Conservation (phyloP, 2,113 vertebrate genomes). For the Capra hircus region DNA sequence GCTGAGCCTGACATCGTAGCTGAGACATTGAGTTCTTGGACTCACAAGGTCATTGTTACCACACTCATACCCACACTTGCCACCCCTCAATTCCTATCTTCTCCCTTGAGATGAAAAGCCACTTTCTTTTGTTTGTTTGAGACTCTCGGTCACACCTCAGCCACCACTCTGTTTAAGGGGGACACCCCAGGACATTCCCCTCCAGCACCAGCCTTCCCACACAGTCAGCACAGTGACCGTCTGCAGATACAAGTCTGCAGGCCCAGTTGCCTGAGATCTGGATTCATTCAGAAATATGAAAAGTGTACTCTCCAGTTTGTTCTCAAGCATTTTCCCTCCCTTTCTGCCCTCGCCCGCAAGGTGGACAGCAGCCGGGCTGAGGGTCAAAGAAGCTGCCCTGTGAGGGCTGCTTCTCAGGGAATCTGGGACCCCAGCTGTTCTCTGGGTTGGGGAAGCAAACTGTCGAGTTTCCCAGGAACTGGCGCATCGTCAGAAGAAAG, state of each 20-base stretch:
- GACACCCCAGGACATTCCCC: background rate
- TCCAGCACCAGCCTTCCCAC: too few species aligned
- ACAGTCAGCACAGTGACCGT: rapidly evolving
- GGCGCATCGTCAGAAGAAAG: background rate
- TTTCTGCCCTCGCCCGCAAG: rapidly evolving
- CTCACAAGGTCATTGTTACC: rapidly evolving
- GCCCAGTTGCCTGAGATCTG: background rate
- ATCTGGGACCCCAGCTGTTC: background rate
- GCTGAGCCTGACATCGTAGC: background rate
- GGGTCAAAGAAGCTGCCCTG: background rate
- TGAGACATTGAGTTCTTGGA: rapidly evolving
- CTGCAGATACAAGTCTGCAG: background rate
- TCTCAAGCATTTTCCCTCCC: background rate
- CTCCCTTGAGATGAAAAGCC: background rate
- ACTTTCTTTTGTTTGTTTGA: too few species aligned
- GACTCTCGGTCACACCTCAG: rapidly evolving
- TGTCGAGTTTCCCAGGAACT: background rate
- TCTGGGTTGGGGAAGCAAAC: background rate
- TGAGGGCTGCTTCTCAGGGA: background rate
- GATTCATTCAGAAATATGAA: background rate
- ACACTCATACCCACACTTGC: background rate
- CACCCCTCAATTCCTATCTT: rapidly evolving
- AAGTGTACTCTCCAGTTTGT: too few species aligned
- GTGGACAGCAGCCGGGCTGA: background rate
- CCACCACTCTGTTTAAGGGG: background rate